Base-by-base conservation (phyloP, 1,140 invertebrate genomes). In the Anastatus disparis region DNA sequence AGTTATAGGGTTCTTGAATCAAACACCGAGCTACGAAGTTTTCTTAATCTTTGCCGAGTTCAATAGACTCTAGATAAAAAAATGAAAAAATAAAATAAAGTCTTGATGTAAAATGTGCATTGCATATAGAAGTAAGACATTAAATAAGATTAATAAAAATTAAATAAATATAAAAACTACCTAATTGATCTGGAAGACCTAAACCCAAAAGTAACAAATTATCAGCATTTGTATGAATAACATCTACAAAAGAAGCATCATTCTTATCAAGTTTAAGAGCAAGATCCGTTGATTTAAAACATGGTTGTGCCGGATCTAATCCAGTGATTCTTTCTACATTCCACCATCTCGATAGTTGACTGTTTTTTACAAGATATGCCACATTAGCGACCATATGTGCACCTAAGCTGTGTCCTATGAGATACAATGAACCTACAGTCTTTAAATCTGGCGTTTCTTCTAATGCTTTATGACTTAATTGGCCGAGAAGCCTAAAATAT, bases 181-280 rank as follows among this genome's bases (percentile, higher is more conserved):
- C 89, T 62, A 86, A 84, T 46, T 86, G 81, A 22, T 87, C 81
- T 0, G 87, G 88, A 12, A 89, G 67, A 42, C 89, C 89, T 31
- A 90, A 82, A n/a, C 89, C 89, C n/a, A 89, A 75, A 38, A 79
- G 78, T 3, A 78, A 77, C 42, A 88, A 74, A 8, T 86, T 73
- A 69, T 81, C 77, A 0, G 86, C 88, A 68, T 89, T 89, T 1
- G 90, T 91, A 68, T 91, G 93, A 68, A 94, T 90, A 2, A 91
- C 88, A 76, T 94, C 93, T 0, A 92, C 89, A 62, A 89, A 91
- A 13, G 87, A 79, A 0, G 91, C 90, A 74, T 92, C 90, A 0
- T 78, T 81, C 42, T 80, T 80, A 74, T 90, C 87, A 35, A 92
- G 78, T 24, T 88, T 82, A 59, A 88, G 81, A 0, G 78, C 74